phyloP scores from a whole-genome alignment of 2,113 vertebrate genomes.

The Gallinago media region DNA sequence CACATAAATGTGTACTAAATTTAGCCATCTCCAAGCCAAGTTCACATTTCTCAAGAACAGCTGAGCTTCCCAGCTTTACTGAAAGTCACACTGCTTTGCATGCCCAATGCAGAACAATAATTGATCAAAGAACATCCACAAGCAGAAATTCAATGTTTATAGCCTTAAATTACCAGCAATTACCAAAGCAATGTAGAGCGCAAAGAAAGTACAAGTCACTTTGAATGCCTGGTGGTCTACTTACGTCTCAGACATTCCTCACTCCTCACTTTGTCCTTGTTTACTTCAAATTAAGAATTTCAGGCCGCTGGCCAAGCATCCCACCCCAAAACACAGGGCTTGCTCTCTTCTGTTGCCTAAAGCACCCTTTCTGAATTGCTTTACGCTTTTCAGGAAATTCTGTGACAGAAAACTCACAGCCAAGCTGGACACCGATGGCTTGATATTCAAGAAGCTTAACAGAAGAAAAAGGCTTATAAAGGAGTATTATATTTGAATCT shows the following conservation, averaged over 20 bases:
- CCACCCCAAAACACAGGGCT: not conserved
- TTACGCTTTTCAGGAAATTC: not conserved
- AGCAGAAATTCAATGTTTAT: not conserved
- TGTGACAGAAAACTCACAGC: not conserved
- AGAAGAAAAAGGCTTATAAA: not conserved
- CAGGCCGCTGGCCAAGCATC: not conserved
- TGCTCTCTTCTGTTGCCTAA: not conserved
- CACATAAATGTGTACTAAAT: not conserved
- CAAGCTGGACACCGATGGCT: not conserved
- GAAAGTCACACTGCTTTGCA: not conserved
- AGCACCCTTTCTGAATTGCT: not conserved
- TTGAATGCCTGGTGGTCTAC: no score
- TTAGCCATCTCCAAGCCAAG: not conserved
- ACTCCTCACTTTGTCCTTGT: not conserved
- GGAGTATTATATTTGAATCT: not conserved
- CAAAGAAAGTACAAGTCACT: not conserved
- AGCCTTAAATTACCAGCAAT: not conserved
- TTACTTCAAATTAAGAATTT: not conserved
- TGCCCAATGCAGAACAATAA: not conserved
- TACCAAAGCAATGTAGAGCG: not conserved
- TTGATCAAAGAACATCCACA: not conserved
- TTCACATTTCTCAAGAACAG: not conserved
- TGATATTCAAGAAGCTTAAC: not conserved
- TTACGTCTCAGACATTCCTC: not conserved
- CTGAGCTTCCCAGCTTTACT: not conserved